Conservation (phyloP, 2,113 vertebrate genomes). For the Bubo blakistoni region DNA sequence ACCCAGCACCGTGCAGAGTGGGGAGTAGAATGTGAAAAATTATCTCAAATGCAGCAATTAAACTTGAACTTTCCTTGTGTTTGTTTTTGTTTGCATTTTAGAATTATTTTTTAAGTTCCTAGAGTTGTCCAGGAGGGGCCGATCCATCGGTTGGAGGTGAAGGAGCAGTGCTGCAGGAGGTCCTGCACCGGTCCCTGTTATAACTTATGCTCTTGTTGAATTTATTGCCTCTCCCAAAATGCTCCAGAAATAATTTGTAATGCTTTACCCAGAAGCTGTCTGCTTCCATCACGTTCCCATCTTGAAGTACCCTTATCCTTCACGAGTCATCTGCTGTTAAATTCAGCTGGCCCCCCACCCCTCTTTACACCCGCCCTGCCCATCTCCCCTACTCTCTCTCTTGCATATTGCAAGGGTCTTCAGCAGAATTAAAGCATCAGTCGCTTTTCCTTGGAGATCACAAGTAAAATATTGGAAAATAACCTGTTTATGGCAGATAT, state of each 20-base stretch:
- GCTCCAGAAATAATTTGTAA: neutral
- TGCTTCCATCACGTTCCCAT: neutral
- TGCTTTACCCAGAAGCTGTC: neutral
- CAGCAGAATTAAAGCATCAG: neutral
- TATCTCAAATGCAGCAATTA: neutral
- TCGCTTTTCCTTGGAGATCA: neutral
- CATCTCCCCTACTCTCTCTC: neutral
- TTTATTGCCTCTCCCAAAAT: neutral
- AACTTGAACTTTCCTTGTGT: neutral
- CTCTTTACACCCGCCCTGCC: too few species aligned
- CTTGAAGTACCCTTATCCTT: neutral
- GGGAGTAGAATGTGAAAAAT: neutral
- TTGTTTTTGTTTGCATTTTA: neutral
- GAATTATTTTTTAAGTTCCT: neutral
- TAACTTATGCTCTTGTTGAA: neutral
- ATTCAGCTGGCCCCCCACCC: neutral
- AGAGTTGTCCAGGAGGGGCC: neutral
- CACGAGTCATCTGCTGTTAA: neutral
- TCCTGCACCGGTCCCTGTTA: neutral
- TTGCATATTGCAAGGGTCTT: neutral
- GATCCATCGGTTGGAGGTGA: neutral
- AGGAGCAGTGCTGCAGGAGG: neutral
- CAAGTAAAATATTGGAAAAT: neutral
- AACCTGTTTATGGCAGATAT: neutral
- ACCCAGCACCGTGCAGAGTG: rapidly evolving